phyloP scores from a whole-genome alignment of 2,888 invertebrate species.

The Erannis defoliaria region DNA sequence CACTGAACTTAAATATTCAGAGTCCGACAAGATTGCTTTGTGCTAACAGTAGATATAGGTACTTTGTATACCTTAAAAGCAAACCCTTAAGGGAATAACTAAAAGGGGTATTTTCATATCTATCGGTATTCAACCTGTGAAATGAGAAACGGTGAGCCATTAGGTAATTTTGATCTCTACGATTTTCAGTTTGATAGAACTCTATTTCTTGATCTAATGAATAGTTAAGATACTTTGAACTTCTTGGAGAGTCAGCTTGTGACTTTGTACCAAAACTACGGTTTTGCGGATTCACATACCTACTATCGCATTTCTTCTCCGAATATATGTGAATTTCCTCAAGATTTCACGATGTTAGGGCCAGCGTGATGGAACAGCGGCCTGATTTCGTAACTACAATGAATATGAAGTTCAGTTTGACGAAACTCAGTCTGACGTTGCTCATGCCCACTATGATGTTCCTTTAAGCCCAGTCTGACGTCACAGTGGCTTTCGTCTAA shows the following conservation, averaged over 20 bases:
- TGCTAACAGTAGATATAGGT: background rate
- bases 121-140: slow-evolving; percentile 44
- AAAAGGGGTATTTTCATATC: slow-evolving; percentile 55
- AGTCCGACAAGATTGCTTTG: slow-evolving; percentile 15
- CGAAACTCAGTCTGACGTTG: too few species aligned
- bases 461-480: too few species aligned
- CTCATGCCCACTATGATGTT: too few species aligned
- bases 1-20: slow-evolving; percentile 19
- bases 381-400: too few species aligned
- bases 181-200: background rate
- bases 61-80: slow-evolving; percentile 19
- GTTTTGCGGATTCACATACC: too few species aligned
- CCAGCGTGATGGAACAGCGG: too few species aligned
- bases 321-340: too few species aligned
- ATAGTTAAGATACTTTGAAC: background rate
- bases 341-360: too few species aligned
- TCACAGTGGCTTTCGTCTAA: too few species aligned
- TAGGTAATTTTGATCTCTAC: background rate
- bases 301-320: too few species aligned
- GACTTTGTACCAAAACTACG: background rate
- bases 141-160: slow-evolving; percentile 4
- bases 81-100: slow-evolving; percentile 40
- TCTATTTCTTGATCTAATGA: background rate
- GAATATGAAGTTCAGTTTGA: too few species aligned
- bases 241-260: too few species aligned